Conservation (phyloP, 2,797 vertebrate genomes). For the Champsocephalus gunnari region DNA sequence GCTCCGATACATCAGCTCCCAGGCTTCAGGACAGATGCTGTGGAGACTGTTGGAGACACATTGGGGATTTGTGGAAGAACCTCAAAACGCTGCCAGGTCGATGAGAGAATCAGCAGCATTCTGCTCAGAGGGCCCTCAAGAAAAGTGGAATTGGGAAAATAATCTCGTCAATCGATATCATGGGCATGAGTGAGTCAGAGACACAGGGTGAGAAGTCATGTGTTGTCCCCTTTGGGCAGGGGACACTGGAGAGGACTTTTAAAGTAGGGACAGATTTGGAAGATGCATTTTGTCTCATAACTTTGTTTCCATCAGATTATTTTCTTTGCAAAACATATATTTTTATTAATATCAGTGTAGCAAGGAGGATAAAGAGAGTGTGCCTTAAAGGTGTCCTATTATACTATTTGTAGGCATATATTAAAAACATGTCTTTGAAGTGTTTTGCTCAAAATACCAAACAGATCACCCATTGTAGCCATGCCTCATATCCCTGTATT, state of each 20-base stretch:
- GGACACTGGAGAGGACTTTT: conserved; percentile 22
- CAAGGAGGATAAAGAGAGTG: too few relatives aligned
- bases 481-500: too few relatives aligned
- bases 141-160: conserved; percentile 8
- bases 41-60: conserved; percentile 40
- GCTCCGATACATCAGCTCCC: conserved; percentile 52
- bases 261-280: neutral
- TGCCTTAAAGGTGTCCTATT: too few relatives aligned
- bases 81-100: conserved; percentile 61
- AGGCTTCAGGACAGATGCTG: conserved; percentile 49
- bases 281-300: conserved; percentile 7
- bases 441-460: too few relatives aligned
- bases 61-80: conserved; percentile 61
- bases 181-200: conserved; percentile 34
- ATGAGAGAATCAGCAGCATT: conserved; percentile 49
- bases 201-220: conserved; percentile 28
- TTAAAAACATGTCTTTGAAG: too few relatives aligned
- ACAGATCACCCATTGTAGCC: too few relatives aligned
- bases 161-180: conserved; percentile 57
- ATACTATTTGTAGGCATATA: too few relatives aligned
- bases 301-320: neutral
- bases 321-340: too few relatives aligned
- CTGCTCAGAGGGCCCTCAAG: conserved; percentile 38
- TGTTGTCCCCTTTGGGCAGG: conserved; percentile 20
- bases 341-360: too few relatives aligned